phyloP scores from a whole-genome alignment of 2,888 invertebrate genomes.

The Helobdella robusta region DNA sequence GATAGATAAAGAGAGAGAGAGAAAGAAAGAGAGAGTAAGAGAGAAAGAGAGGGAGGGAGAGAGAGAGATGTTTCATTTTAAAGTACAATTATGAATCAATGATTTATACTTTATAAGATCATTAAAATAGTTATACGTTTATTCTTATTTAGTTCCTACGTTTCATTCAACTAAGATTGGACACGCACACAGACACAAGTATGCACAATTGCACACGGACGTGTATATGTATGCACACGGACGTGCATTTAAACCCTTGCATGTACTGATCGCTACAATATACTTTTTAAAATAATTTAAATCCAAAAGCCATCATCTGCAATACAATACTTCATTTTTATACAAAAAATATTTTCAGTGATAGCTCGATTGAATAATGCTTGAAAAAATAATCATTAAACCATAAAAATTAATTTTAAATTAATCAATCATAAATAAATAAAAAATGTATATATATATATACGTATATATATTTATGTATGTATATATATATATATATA shows the following conservation, averaged over 20 bases:
- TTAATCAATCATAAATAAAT: neutral
- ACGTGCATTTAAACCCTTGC: too few species aligned
- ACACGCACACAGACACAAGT: neutral
- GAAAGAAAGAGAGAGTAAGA: constrained; percentile 7
- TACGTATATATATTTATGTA: neutral
- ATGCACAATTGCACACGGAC: too few species aligned
- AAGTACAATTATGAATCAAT: neutral
- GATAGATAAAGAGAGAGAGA: neutral
- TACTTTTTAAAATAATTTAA: too few species aligned
- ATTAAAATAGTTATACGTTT: neutral
- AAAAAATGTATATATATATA: constrained; percentile 16
- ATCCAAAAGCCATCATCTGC: too few species aligned
- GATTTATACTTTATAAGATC: neutral
- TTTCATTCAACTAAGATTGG: neutral
- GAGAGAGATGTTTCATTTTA: neutral
- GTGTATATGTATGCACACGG: too few species aligned
- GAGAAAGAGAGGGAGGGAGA: constrained; percentile 2
- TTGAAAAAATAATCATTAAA: too few species aligned
- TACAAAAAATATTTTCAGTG: too few species aligned
- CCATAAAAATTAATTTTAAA: neutral
- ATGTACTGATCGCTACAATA: too few species aligned
- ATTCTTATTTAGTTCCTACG: neutral
- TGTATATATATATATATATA: neutral
- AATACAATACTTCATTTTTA: too few species aligned
- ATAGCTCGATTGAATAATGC: too few species aligned